Evolutionary conservation across 2,888 invertebrate species (phyloP), one percentile per base, ranked within the genome.

Genomic region (Cryptus viduatorius): DNA sequence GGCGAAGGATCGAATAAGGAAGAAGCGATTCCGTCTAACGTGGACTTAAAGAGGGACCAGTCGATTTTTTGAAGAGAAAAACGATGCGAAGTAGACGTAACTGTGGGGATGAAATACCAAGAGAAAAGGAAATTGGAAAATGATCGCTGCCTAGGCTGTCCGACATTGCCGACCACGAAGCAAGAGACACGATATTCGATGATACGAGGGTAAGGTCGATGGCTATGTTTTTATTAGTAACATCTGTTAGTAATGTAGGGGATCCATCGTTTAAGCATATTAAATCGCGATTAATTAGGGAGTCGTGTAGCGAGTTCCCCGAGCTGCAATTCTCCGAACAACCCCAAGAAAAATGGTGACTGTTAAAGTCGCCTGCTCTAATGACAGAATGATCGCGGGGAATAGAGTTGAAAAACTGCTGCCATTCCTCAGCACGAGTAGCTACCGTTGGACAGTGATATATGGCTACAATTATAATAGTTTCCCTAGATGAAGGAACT

Each of bases 181-280:
- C 37, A 7, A 37, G 37, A 37, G 37, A 7, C 7, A 7, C 2
- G 5, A 2, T 4, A 7, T 37, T 4, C 37, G 56, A 4, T 7
- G 48, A 48, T 14, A 48, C 29, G 4, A 68, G 24, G 24, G 67
- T 24, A 29, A 68, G 67, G 10, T 68, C 67, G 14, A 68, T 68
- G 1, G 65, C 65, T 2, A 42, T 42, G 16, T 8, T 19, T n/a
- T 67, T 67, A 19, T 42, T 67, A 7, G 8, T 19, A 82, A 7
- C 37, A 37, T 42, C n/a, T 1, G 16, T 16, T 4, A 4, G 14
- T 64, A n/a, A 46, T 3, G 48, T 68, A 1, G 48, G 12, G 24
- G 67, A 68, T 8, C 67, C 46, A 12, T 68, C 67, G 14, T 68
- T 68, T 4, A 48, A 24, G 5, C 16, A 24, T 24, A 14, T 8